These are phyloP conservation scores for Rhopilema esculentum DNA, from an alignment of 30 jellyfish, hydroid and myxozoan genomes.

Conservation along the genomic window DNA sequence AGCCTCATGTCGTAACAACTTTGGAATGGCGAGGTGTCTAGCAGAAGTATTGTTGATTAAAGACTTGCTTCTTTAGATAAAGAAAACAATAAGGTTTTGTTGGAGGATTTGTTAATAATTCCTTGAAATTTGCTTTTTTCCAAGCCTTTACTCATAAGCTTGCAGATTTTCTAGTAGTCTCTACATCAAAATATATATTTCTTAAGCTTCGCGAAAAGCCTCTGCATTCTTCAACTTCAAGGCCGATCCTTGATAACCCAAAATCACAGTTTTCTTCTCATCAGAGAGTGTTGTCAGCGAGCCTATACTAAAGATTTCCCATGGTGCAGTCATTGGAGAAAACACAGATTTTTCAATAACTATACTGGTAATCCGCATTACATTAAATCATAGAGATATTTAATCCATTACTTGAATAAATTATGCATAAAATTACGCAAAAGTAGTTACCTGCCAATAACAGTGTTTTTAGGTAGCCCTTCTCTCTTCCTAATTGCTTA, in stretches of 20 bases:
- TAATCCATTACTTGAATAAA: not conserved
- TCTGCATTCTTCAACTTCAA: not conserved
- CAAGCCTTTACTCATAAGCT: too few species aligned
- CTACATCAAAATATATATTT: too few species aligned
- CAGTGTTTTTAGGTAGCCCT: not conserved
- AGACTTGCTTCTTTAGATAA: too few species aligned
- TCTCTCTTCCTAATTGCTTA: not conserved
- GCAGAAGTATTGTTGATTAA: too few species aligned
- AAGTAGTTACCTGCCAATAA: not conserved
- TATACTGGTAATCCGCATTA: not conserved
- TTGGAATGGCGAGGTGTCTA: too few species aligned
- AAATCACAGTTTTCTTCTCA: not conserved
- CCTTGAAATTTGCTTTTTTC: too few species aligned
- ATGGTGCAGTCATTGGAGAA: not conserved
- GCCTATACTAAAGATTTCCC: not conserved
- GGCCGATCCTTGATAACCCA: not conserved
- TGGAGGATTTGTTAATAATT: too few species aligned
- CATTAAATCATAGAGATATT: not conserved
- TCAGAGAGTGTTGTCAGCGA: not conserved
- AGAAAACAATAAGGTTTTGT: too few species aligned
- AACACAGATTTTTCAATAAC: not conserved
- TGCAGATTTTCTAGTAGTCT: too few species aligned
- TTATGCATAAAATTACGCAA: not conserved
- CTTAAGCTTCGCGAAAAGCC: too few species aligned
- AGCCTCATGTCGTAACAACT: too few species aligned